These are phyloP conservation scores for Zoanthus solanderi DNA, from an alignment of 92 coral and sea anemone species.

Conservation along the genomic window DNA sequence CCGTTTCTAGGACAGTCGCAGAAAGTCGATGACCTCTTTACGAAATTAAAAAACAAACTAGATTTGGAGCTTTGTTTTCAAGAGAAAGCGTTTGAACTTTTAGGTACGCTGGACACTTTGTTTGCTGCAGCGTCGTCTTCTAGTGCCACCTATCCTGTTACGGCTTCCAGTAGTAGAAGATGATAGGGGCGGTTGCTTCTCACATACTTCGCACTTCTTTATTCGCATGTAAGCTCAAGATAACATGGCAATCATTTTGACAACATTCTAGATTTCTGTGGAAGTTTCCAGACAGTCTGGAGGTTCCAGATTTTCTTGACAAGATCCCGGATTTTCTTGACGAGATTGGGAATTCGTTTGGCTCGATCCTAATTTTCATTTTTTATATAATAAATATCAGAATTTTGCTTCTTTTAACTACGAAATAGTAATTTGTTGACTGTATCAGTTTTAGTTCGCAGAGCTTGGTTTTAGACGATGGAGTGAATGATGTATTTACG, in stretches of 20 bases:
- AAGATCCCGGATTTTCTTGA: no score
- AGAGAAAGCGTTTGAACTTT: conserved; percentile 83
- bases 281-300: background rate
- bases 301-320: background rate
- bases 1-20: conserved; percentile 94
- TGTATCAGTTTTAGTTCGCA: no score
- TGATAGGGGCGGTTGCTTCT: background rate
- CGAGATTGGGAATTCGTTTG: no score
- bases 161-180: background rate
- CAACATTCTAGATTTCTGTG: no score
- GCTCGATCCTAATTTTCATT: no score
- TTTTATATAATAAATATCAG: no score
- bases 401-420: no score
- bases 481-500: no score
- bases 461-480: no score
- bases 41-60: conserved; percentile 66
- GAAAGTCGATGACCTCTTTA: conserved; percentile 79
- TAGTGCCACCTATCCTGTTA: background rate
- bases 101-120: conserved; percentile 91
- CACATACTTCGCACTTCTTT: background rate
- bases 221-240: background rate
- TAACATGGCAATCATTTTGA: no score
- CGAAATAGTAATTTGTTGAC: no score
- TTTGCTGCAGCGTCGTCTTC: conserved; percentile 77
- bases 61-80: conserved; percentile 72